Evolutionary conservation across 2,888 invertebrate species (phyloP), one percentile per base, ranked within the genome.

Genomic region (Gandaritis pyraliata): DNA sequence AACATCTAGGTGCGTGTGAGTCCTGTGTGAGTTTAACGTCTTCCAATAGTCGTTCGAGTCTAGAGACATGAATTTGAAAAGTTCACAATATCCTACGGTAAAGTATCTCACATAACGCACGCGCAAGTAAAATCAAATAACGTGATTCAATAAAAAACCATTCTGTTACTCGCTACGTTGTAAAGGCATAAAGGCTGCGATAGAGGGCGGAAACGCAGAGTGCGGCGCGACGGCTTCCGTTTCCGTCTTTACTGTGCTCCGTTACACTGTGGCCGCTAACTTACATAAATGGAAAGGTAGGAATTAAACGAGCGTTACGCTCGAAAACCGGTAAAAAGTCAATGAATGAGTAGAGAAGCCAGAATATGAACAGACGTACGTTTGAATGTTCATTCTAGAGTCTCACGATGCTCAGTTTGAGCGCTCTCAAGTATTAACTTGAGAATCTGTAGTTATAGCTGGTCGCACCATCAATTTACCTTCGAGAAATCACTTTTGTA

Each of bases 191-290:
- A 58, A 52, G 18, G 52, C 52, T 13, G 43, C 29, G 60, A 61
- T 61, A 61, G 60, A 18, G 50, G 15, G 30, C 60, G 60, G 60
- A 61, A 61, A 39, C 55, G 50, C 45, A 41, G 30, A 55, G 60
- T 46, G 55, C 49, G 56, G 50, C 51, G 49, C 58, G 49, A 41
- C 60, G 50, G 50, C 18, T 15, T 61, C 60, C 60, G 60, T 46
- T 61, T 61, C 60, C 60, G 39, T 51, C 39, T n/a, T n/a, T 58
- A 16, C 58, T 52, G 52, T 7, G 39, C 30, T 50, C 43, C 15
- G 47, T 41, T 58, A 47, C 47, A 59, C 58, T 53, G 47, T 46
- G 39, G 18, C 48, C 47, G 12, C 38, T 50, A 54, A 54, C 59
- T 54, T 55, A 30, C 36, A n/a, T 33, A 11, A 38, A 45, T 46